Percentiles rank a stretch among this genome's conserved stretches.
phyloP scores from a whole-genome alignment of 2,888 invertebrate species.

The Anoncus sp. region DNA sequence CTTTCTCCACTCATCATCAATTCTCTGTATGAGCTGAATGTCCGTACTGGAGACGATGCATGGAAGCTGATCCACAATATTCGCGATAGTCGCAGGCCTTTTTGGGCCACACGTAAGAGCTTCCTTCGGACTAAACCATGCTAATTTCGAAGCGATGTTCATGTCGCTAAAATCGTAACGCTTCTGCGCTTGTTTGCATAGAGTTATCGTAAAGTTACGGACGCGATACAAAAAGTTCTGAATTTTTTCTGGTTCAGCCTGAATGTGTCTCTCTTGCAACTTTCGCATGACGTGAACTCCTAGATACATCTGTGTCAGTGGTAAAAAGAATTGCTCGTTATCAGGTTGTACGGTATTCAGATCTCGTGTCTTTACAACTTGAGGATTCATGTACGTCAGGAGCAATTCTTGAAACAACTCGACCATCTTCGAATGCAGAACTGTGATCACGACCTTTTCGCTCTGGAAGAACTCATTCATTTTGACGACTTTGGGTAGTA shows the following conservation, averaged over 20 bases:
- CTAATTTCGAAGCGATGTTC: slow-evolving; percentile 37
- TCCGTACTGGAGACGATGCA: slow-evolving; percentile 4
- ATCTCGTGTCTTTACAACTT: slow-evolving; percentile 34
- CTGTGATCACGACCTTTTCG: slow-evolving; percentile 54
- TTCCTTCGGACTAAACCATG: slow-evolving; percentile 43
- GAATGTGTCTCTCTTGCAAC: slow-evolving; percentile 14
- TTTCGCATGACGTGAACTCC: slow-evolving; percentile 21
- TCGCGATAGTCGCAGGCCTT: slow-evolving; percentile 3
- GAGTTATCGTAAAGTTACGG: slow-evolving; percentile 35
- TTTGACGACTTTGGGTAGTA: slow-evolving; percentile 52
- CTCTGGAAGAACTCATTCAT: slow-evolving; percentile 60
- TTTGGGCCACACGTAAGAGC: slow-evolving; percentile 7
- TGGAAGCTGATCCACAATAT: background rate
- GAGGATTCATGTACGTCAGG: slow-evolving; percentile 43
- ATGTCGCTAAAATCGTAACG: slow-evolving; percentile 46
- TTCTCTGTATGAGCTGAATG: slow-evolving; percentile 3
- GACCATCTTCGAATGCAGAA: slow-evolving; percentile 49
- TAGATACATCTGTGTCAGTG: slow-evolving; percentile 57
- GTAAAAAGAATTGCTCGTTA: slow-evolving; percentile 45
- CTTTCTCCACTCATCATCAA: slow-evolving; percentile 40
- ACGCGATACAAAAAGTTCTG: slow-evolving; percentile 18
- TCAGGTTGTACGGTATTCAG: slow-evolving; percentile 52
- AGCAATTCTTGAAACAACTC: slow-evolving; percentile 48
- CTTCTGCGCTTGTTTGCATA: slow-evolving; percentile 38
- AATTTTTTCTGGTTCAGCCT: slow-evolving; percentile 25